Evolutionary conservation across 2,797 vertebrate genomes (phyloP), one percentile per base, ranked within the genome.

Genomic region (Alfaro cultratus): DNA sequence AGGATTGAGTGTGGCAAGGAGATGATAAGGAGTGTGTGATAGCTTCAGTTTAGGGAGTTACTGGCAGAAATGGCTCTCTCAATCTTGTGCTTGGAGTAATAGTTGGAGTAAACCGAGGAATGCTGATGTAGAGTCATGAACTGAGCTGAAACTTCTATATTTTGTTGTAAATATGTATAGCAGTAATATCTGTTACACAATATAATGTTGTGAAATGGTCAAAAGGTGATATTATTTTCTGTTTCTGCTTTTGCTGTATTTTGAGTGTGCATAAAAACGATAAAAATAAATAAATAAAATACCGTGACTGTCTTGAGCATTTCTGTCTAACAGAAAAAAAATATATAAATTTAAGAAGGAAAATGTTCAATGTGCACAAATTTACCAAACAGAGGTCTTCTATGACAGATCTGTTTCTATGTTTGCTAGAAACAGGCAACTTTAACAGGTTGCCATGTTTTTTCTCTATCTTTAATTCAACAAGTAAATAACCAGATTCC

Each of bases 1-100:
- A 86, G 77, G 81, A 89, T 78, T 89, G 86, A 84, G 79, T 67
- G 77, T 84, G 81, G 74, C 26, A 18, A 80, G 64, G 77, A 80
- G 74, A 81, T 75, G 85, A 87, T 86, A 86, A 85, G 73, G 76
- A 39, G 79, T 41, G 67, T 78, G 67, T 64, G 83, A 89, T 84
- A 83, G 87, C 74, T 80, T 80, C 12, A 45, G 80, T 78, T 87
- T 51, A 36, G 43, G 75, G 79, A 85, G 71, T 81, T 80, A 72
- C 55, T 41, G 34, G 41, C 76, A 60, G 70, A 87, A 79, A 68
- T 77, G 80, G 47, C 74, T 85, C 78, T 81, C 71, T 86, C 60
- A 85, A 81, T 83, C 80, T 80, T 26, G 23, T 43, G 60, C 80
- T 82, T 26, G 10, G 31, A 80, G 74, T 41, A 57, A 85, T 76